Base-by-base conservation (phyloP, 92 coral and sea anemone species). In the Porites rus region DNA sequence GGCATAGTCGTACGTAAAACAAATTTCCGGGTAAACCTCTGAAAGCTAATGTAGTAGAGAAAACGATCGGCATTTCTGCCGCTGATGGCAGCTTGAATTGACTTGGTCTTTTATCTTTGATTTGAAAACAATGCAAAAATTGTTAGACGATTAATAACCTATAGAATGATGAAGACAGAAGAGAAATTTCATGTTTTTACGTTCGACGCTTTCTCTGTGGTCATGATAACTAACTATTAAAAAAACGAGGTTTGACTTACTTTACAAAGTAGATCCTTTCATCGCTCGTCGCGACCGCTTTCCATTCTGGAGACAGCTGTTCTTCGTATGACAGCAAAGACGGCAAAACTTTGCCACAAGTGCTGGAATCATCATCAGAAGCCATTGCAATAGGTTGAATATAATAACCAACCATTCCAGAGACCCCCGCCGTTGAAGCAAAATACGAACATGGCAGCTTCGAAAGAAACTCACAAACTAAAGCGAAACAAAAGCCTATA, bases 191-290 rank as follows among this genome's bases (percentile, higher is more conserved):
- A 12, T 14, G 10, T 56, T 8, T 10, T 56, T 14, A 56, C 13
- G 3, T 56, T 56, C 61, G 61, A 56, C 11, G 60, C 60, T 8
- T 54, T 54, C 14, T 38, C 6, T 38, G 5, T 38, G 46, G 46
- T 38, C 5, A 38, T 38, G 46, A 38, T 38, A 38, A 38, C 46
- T 38, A 38, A 38, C 46, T 38, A 38, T 38, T 38, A 38, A 38
- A 38, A 38, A 38, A 38, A 38, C 11, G 16, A 10, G 65, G 60
- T 74, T 65, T 61, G 13, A 88, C 94, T 92, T 76, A 92, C 94
- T 92, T 92, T 63, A 79, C 75, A 71, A 92, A 92, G 72, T 84
- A 92, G 81, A 92, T 60, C 72, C 94, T 83, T 78, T 88, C 88
- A 69, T 80, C 91, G 8, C 84, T 19, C 38, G 86, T 90, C 78